phyloP scores from a whole-genome alignment of 1,140 invertebrate species.

The Homarus americanus region DNA sequence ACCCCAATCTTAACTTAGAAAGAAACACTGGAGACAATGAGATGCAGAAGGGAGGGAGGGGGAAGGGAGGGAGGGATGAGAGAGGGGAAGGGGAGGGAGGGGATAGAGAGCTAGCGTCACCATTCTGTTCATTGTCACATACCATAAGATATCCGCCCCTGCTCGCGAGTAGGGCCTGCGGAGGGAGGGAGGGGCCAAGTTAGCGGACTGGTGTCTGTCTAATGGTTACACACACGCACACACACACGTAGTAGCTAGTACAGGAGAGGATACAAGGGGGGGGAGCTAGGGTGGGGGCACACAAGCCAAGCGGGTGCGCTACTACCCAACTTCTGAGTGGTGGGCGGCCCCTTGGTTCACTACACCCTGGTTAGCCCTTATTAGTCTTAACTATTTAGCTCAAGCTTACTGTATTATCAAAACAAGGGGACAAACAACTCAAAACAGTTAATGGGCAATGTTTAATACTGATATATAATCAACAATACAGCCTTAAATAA shows the following conservation, averaged over 20 bases:
- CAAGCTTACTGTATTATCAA: too few species aligned
- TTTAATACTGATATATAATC: not conserved
- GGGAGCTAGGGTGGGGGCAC: too few species aligned
- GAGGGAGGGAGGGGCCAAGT: constrained; percentile 43
- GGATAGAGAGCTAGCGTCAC: not conserved
- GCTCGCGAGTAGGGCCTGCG: constrained; percentile 56
- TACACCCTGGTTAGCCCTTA: not conserved
- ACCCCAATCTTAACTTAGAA: not conserved
- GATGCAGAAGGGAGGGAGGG: not conserved
- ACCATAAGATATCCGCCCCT: constrained; percentile 61
- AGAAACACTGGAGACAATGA: not conserved
- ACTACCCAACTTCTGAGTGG: not conserved
- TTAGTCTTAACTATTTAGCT: not conserved
- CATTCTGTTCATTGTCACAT: constrained; percentile 22
- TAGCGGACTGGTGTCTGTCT: constrained; percentile 25
- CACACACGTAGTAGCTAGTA: not conserved
- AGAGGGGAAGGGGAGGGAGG: too few species aligned
- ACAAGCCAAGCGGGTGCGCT: not conserved
- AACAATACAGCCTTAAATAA: not conserved
- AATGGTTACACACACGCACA: constrained; percentile 11
- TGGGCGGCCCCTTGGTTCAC: not conserved
- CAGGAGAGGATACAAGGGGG: not conserved
- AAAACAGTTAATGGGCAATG: not conserved
- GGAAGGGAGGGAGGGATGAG: too few species aligned
- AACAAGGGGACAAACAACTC: not conserved